phyloP scores from a whole-genome alignment of 2,888 invertebrate genomes.

The Timandra comae region DNA sequence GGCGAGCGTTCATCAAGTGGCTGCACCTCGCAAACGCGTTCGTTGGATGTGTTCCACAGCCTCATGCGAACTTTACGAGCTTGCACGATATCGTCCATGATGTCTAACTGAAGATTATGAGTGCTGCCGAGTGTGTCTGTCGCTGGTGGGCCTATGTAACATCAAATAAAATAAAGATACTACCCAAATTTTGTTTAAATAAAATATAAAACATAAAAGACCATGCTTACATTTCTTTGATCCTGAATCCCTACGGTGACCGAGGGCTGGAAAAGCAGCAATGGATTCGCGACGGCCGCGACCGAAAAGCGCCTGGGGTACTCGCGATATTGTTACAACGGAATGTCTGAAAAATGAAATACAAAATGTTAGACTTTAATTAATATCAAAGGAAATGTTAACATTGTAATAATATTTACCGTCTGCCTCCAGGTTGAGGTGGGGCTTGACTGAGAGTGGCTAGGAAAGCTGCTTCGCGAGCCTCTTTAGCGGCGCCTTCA shows the following conservation, averaged over 20 bases:
- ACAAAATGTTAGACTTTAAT: too few relatives aligned
- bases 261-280: slow-evolving; percentile 82
- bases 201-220: too few relatives aligned
- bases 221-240: slow-evolving; percentile 67
- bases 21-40: slow-evolving; percentile 89
- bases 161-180: too few relatives aligned
- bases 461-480: slow-evolving; percentile 87
- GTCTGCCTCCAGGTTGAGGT: slow-evolving; percentile 84
- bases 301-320: slow-evolving; percentile 86
- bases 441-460: slow-evolving; percentile 87
- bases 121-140: slow-evolving; percentile 85
- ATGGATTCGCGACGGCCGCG: slow-evolving; percentile 88
- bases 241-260: slow-evolving; percentile 63
- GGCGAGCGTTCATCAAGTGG: slow-evolving; percentile 82
- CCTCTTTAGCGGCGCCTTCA: slow-evolving; percentile 84
- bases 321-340: slow-evolving; percentile 90
- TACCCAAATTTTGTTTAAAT: too few relatives aligned
- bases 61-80: slow-evolving; percentile 89
- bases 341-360: slow-evolving; percentile 79
- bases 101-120: slow-evolving; percentile 89
- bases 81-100: slow-evolving; percentile 92
- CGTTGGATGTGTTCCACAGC: slow-evolving; percentile 88
- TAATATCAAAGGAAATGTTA: too few relatives aligned
- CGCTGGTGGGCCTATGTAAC: slow-evolving; percentile 79
- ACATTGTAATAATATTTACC: too few relatives aligned